Evolutionary conservation across 2,888 invertebrate genomes (phyloP), one percentile per base, ranked within the genome.

Genomic region (Apamea anceps): DNA sequence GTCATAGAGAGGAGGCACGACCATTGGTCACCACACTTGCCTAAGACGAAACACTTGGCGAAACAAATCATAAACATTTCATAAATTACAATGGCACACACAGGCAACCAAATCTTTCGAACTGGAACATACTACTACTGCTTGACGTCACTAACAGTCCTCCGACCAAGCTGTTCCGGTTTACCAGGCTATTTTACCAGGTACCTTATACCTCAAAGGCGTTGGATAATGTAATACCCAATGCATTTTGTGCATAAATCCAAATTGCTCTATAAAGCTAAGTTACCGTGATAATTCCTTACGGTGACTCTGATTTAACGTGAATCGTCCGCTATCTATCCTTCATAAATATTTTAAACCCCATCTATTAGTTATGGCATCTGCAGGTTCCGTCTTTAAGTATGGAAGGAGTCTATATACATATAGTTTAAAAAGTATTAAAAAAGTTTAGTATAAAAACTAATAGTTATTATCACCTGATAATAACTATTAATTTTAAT

Each of bases 301-400:
- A 4, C 37, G 15, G 8, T 42, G 21, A 25, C 8, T n/a, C 12
- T 7, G 21, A 21, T 51, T 74, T 62, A 32, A 15, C 66, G n/a
- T 12, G 51, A 67, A 51, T 21, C 51, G 28, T n/a, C 21, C 42
- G 37, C 28, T 37, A 67, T 74, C 15, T 6, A 32, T 57, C 70
- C 2, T 21, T 42, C 51, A 15, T 68, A 75, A 37, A 75, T 54
- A 68, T 75, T 67, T 42, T 75, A 71, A 45, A 21, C 18, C 10
- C n/a, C 70, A 75, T 75, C 15, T 32, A 0, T 7, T 25, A 57
- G 57, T 71, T 54, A 70, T 42, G 10, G 28, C 28, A 42, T 28
- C 15, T 37, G 37, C 65, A 65, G 21, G 21, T 37, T 65, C 63
- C 1, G 32, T 63, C 18, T 65, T 10, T 65, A 7, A 5, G 37